phyloP scores from a whole-genome alignment of 2,797 vertebrate genomes.

The Coccyzus lansbergi region DNA sequence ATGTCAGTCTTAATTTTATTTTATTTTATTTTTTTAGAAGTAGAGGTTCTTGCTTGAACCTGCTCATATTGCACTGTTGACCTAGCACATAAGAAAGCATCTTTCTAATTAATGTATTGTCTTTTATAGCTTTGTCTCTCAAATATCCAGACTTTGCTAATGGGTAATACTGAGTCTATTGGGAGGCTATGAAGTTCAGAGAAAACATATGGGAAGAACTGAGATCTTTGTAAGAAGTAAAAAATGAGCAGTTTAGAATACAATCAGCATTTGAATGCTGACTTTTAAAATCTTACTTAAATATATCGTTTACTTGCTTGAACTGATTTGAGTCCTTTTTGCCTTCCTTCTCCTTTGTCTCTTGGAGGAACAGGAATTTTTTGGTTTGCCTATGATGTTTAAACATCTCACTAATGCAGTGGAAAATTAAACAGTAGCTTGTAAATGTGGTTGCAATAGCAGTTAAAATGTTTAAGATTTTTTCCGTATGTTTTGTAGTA shows the following conservation, averaged over 20 bases:
- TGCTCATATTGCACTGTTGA: neutral
- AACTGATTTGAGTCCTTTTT: neutral
- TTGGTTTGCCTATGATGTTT: neutral
- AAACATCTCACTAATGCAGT: neutral
- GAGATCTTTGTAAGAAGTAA: neutral
- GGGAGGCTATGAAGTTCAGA: neutral
- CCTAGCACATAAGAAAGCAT: neutral
- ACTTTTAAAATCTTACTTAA: neutral
- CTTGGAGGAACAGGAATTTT: neutral
- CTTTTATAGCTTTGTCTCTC: neutral
- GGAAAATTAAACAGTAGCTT: neutral
- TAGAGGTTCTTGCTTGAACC: neutral
- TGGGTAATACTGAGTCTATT: fast-evolving
- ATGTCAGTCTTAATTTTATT: neutral
- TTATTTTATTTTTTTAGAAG: neutral
- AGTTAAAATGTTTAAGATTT: neutral
- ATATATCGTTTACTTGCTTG: neutral
- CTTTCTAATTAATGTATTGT: neutral
- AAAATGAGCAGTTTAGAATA: neutral
- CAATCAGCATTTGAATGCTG: neutral
- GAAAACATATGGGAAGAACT: neutral
- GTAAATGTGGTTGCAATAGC: neutral
- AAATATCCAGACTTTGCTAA: neutral
- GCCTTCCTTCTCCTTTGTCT: neutral
- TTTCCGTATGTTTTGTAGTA: neutral